These are phyloP conservation scores for Oxycera nigricornis DNA, from an alignment of 2,888 invertebrate species.

Conservation along the genomic window DNA sequence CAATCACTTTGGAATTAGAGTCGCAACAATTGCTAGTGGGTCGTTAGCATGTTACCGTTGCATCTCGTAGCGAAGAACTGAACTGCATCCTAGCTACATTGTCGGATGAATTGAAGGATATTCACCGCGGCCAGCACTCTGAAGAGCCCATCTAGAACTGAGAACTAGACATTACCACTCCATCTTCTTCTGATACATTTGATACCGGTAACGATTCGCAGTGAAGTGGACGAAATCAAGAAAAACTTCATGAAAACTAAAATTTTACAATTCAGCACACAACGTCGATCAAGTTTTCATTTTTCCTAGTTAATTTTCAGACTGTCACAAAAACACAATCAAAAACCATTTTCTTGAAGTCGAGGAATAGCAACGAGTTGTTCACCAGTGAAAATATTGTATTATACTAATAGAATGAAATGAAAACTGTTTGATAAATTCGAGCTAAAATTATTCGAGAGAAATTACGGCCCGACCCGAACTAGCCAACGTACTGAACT, in stretches of 20 bases:
- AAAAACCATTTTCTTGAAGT: neutral
- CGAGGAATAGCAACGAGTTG: too few species aligned
- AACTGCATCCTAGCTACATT: neutral
- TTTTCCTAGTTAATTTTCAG: neutral
- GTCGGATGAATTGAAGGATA: neutral
- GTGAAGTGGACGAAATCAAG: neutral
- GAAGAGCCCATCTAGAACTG: neutral
- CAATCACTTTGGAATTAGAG: neutral
- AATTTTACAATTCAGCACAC: neutral
- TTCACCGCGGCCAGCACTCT: neutral
- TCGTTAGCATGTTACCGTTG: neutral
- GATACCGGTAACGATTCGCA: neutral
- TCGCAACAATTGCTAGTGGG: neutral
- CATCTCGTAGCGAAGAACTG: neutral
- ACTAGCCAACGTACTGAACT: conserved; percentile 50
- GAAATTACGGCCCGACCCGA: conserved; percentile 48
- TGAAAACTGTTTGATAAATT: conserved; percentile 31
- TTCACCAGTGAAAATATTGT: neutral
- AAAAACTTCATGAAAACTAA: neutral
- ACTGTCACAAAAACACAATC: too few species aligned
- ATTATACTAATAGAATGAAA: too few species aligned
- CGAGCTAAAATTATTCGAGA: conserved; percentile 42
- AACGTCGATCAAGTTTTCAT: neutral
- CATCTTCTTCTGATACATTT: too few species aligned
- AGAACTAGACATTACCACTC: too few species aligned